A percentile compares a stretch with the other conserved stretches of the same genome.
phyloP scores from a whole-genome alignment of 2,888 invertebrate genomes.

The Diploptera punctata region DNA sequence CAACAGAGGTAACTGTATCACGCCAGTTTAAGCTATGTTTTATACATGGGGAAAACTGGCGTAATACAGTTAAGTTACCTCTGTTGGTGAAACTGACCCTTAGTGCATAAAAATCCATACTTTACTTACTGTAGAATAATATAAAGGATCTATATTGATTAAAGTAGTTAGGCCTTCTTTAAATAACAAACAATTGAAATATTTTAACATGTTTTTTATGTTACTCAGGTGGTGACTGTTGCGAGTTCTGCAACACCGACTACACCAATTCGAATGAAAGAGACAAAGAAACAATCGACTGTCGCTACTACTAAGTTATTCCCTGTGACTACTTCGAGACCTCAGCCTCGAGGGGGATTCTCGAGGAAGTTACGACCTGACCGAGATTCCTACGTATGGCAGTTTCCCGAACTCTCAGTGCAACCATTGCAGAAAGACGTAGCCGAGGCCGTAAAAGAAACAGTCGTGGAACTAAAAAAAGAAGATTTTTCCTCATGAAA shows the following conservation, averaged over 20 bases:
- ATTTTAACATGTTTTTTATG: constrained; percentile 42
- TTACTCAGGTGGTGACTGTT: constrained; percentile 50
- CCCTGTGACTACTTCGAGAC: background rate
- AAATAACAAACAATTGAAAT: too few species aligned
- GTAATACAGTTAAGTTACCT: too few species aligned
- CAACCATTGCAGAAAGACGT: constrained; percentile 43
- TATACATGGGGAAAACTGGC: too few species aligned
- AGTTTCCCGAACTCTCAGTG: constrained; percentile 46
- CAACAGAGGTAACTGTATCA: too few species aligned
- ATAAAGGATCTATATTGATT: too few species aligned
- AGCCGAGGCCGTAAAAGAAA: constrained; percentile 1
- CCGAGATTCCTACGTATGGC: constrained; percentile 24
- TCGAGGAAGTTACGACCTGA: constrained; percentile 1
- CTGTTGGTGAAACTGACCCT: too few species aligned
- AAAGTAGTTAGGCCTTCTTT: too few species aligned
- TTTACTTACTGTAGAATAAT: too few species aligned
- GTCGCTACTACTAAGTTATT: constrained; percentile 9
- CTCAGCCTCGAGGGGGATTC: background rate
- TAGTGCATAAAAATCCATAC: too few species aligned
- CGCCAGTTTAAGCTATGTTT: too few species aligned
- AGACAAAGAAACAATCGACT: constrained; percentile 7
- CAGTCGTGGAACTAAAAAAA: constrained; percentile 30
- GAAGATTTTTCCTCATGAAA: constrained; percentile 18
- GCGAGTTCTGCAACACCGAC: constrained; percentile 46
- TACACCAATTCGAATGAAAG: constrained; percentile 24